Base-by-base conservation (phyloP, 2,797 vertebrate species). In the Gymnoscopelus microlampas region DNA sequence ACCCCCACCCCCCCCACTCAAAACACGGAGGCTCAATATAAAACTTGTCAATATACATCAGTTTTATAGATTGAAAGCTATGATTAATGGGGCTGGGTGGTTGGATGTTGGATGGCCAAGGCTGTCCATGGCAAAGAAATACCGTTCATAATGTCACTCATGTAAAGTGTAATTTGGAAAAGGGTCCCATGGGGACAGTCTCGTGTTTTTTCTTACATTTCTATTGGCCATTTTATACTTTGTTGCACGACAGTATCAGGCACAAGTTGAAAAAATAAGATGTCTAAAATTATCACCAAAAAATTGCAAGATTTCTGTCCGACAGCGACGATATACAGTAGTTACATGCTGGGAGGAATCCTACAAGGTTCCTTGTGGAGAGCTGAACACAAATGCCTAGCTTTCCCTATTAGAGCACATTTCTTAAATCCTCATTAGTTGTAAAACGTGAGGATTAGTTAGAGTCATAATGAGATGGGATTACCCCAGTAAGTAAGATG, bases 51-150 rank as follows among this genome's bases (percentile, higher is more conserved):
- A 89, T 89, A 82, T 53, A 26, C 73, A 79, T 84, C 77, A 77
- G 53, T 78, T 89, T 80, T 83, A 85, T 81, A 69, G 79, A 69
- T 77, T 44, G 72, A 79, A 84, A 85, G 88, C 85, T 23, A 81
- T 89, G 85, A 91, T 81, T 76, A 87, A 90, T 80, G 76, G 67
- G 7, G 8, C 13, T 1, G 68, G 60, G 26, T 47, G 23, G 63
- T 70, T 54, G 74, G 56, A 74, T 86, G 82, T 88, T 80, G 78
- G 50, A 78, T 71, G 75, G 71, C 60, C 2, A 24, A 23, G 19
- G 60, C 24, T 23, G 35, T 14, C 59, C 44, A 35, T 6, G 15
- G 10, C 32, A 15, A 10, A 60, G 32, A 47, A 15, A 15, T 15
- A 54, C 2, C 53, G 7, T 55, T 10, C 53, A 23, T 19, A 19